Percentiles rank a stretch among this genome's conserved stretches.
These are phyloP conservation scores for Beris morrisii DNA, from an alignment of 2,888 invertebrate genomes.

Conservation along the genomic window DNA sequence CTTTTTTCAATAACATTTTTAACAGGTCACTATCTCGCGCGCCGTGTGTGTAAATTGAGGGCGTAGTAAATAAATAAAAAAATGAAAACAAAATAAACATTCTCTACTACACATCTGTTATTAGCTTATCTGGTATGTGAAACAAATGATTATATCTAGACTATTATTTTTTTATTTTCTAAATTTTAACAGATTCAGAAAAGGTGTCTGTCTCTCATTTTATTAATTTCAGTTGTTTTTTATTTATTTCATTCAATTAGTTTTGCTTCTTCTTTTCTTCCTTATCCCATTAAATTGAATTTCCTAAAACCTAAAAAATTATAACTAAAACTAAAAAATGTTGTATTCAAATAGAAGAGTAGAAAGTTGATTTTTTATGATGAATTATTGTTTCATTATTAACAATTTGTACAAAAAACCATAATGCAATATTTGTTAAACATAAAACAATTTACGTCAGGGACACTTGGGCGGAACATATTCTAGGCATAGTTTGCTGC, in stretches of 20 bases:
- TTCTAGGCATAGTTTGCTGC: too few species aligned
- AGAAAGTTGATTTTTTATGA: too few species aligned
- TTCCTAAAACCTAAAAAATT: too few species aligned
- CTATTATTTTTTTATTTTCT: conserved; percentile 7
- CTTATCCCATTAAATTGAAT: not conserved
- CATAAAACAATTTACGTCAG: too few species aligned
- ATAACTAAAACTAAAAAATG: too few species aligned
- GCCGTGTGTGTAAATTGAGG: conserved; percentile 7
- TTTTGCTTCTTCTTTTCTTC: conserved; percentile 32
- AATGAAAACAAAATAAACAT: conserved; percentile 20
- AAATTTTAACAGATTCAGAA: not conserved
- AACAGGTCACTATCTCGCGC: conserved; percentile 40
- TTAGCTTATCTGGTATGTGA: conserved; percentile 42
- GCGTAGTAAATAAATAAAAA: conserved; percentile 8
- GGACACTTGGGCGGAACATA: too few species aligned
- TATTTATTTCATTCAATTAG: conserved; percentile 32
- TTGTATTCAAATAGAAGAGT: too few species aligned
- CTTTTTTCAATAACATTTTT: conserved; percentile 40
- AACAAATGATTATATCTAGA: conserved; percentile 36
- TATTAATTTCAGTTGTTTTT: conserved; percentile 39
- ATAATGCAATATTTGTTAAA: too few species aligned
- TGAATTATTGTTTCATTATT: too few species aligned
- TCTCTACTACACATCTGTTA: conserved; percentile 40
- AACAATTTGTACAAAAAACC: too few species aligned
- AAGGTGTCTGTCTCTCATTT: conserved; percentile 32